A percentile compares a stretch with the other conserved stretches of the same genome.
Evolutionary conservation across 2,113 vertebrate genomes (phyloP).

Genomic region (Macrotus californicus): DNA sequence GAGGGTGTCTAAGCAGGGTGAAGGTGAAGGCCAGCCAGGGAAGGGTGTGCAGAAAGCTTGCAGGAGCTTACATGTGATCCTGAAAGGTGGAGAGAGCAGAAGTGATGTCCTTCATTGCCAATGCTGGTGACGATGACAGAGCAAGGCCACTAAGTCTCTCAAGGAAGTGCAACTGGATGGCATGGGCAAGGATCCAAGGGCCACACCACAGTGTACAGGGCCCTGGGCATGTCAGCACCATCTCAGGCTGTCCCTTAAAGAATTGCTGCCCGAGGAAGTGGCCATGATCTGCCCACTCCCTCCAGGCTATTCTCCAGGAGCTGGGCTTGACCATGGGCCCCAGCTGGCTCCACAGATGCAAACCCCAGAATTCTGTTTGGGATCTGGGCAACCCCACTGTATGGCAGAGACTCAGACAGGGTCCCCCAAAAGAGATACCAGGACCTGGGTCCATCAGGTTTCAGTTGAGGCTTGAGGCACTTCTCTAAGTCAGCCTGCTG

Average conservation of each 20-base stretch:
- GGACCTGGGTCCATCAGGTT: neutral
- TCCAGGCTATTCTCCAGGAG: neutral
- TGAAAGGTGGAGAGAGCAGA: neutral
- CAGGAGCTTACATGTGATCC: neutral
- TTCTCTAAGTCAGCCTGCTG: neutral
- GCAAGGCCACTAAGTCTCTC: neutral
- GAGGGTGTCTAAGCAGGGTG: no score
- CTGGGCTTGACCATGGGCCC: neutral
- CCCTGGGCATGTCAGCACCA: neutral
- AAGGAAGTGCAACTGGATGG: neutral
- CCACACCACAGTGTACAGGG: no score
- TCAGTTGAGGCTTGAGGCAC: neutral
- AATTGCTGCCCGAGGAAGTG: neutral
- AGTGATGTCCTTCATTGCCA: neutral
- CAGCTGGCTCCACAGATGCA: neutral
- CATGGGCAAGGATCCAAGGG: neutral
- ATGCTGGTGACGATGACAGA: neutral
- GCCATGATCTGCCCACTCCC: no score
- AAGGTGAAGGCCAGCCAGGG: neutral
- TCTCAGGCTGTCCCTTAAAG: neutral
- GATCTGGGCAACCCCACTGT: neutral
- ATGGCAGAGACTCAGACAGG: neutral
- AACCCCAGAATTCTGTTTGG: neutral
- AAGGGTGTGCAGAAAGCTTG: neutral
- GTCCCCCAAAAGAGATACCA: neutral